Base-by-base conservation (phyloP, 2,888 invertebrate species). In the Augochlorella aurata region DNA sequence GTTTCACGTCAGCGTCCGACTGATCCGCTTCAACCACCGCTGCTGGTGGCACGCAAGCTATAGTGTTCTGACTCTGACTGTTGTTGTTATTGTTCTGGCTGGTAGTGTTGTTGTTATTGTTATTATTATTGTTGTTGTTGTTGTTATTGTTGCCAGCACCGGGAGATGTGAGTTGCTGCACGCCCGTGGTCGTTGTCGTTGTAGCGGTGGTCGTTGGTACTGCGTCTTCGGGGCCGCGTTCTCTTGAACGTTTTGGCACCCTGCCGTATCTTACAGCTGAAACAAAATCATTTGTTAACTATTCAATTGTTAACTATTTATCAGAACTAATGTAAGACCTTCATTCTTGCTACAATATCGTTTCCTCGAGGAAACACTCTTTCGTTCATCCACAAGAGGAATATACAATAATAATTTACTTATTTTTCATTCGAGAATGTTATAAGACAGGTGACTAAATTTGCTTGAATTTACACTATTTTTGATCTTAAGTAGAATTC, bases 191-290 rank as follows among this genome's bases (percentile, higher is more conserved):
- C 58, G 91, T 89, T 79, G 90, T 92, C 83, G 90, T 90, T 78
- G 90, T 91, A 63, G 93, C 93, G 68, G 94, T 94, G 76, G 94
- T 94, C 82, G 94, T 94, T 50, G 94, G 94, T 79, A 94, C 94
- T 66, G 95, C 93, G 82, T 94, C 96, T 79, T 95, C 95, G 52
- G 94, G 94, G 92, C 95, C 96, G 86, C 96, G 95, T 94, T 98
- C 98, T 89, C 98, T 96, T 81, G 98, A 96, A 90, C 98, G 95
- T 94, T 99, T 99, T 85, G 99, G 99, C 90, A 98, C 98, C 87
- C 99, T 96, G 88, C 99, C 99, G 95, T 99, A 99, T 93, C 99
- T 95, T 86, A 99, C 99, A 92, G 98, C 98, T 98, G 95, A 61
- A 89, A 84, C 58, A 49, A 63, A 7, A 24, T 18, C 16, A 47